Base-by-base conservation (phyloP, 2,888 invertebrate species). In the Phymatocera aterrima region DNA sequence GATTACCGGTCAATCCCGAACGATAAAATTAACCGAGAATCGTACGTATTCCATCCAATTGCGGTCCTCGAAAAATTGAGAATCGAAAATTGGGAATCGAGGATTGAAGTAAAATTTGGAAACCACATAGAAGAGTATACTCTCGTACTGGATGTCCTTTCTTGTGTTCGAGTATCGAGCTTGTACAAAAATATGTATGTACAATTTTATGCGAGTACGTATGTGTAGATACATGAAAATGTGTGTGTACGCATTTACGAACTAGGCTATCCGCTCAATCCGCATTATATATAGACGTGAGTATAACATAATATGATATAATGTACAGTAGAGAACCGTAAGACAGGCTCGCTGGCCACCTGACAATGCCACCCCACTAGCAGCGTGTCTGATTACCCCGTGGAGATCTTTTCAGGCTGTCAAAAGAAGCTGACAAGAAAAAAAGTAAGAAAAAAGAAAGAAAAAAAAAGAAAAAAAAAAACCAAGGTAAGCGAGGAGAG, bases 361-460 rank as follows among this genome's bases (percentile, higher is more conserved):
- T 37, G 64, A 64, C 64, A 64, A 64, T 64, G 64, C 21, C 37
- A 64, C 64, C 64, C 64, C 37, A 64, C 37, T 64, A n/a, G n/a
- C 68, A 28, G n/a, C 43, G 65, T 43, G 65, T 43, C 65, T 68
- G 68, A 68, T 68, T 46, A 68, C 43, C 24, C 46, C 24, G 68
- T 46, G 8, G 43, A 46, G 68, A 68, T 68, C 68, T 68, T 68
- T 37, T 37, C 8, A 64, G 61, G 15, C 37, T 37, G 61, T 64
- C 34, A 37, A 37, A 37, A 37, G 34, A 37, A 37, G n/a, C 18
- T 61, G 34, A 31, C 54, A 48, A 28, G n/a, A 6, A 18, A 64
- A 21, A 37, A 37, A 10, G n/a, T 15, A 34, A 2, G 34, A 8
- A 34, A 34, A 18, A 18, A 61, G n/a, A 64, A 37, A 3, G 12